These are phyloP conservation scores for Pseudochirops cupreus DNA, from an alignment of 2,797 vertebrate species.

Conservation along the genomic window DNA sequence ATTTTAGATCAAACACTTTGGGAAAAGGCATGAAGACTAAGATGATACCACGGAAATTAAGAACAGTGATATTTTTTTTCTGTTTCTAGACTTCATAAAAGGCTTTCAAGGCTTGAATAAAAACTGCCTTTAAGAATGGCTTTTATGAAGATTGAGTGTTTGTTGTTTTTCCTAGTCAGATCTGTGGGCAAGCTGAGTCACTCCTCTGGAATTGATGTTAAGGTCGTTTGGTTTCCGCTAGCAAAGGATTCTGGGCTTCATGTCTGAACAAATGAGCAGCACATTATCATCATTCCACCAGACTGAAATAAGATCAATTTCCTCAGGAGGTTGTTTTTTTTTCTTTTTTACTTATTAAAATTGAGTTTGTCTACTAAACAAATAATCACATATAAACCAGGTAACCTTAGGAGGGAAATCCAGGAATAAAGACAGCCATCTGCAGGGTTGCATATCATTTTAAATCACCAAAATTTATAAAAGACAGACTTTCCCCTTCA, in stretches of 20 bases:
- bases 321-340: constrained; percentile 66
- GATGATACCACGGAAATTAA: constrained; percentile 68
- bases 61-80: constrained; percentile 63
- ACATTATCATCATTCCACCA: constrained; percentile 78
- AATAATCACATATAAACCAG: not conserved
- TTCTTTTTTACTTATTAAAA: constrained; percentile 57
- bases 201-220: constrained; percentile 79
- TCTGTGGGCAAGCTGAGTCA: constrained; percentile 80
- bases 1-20: constrained; percentile 26
- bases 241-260: constrained; percentile 76
- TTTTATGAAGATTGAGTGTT: constrained; percentile 67
- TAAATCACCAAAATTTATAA: not conserved
- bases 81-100: constrained; percentile 71
- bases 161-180: constrained; percentile 63
- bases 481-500: not conserved
- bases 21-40: constrained; percentile 43
- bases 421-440: constrained; percentile 40
- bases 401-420: constrained; percentile 19
- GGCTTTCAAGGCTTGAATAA: constrained; percentile 58
- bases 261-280: constrained; percentile 80
- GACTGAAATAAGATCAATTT: constrained; percentile 73
- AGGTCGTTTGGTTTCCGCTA: constrained; percentile 77
- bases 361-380: constrained; percentile 19
- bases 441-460: not conserved
- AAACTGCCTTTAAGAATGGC: constrained; percentile 60